phyloP scores from a whole-genome alignment of 2,797 vertebrate genomes.

The Kryptolebias ocellatus region DNA sequence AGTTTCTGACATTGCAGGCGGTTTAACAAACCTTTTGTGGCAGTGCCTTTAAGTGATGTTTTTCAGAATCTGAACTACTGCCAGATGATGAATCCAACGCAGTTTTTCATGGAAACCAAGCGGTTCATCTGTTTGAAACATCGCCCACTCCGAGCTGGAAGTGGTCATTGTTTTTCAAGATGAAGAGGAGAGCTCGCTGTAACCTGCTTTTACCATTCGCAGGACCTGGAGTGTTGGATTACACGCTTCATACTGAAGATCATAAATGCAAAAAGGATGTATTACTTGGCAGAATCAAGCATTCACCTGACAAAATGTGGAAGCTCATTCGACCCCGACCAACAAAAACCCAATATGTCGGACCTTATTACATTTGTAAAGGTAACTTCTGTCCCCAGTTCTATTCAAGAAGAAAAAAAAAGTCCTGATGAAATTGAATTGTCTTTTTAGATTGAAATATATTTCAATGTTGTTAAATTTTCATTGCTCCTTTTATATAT shows the following conservation, averaged over 20 bases:
- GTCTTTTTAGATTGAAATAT: too few relatives aligned
- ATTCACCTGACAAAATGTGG: constrained; percentile 87
- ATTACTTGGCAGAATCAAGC: constrained; percentile 91
- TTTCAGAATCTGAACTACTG: background rate
- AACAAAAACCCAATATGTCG: constrained; percentile 95
- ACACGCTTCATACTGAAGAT: constrained; percentile 85
- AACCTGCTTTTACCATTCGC: constrained; percentile 4
- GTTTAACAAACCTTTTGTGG: background rate
- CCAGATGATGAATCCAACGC: background rate
- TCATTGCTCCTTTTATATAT: background rate
- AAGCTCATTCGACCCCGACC: constrained; percentile 95
- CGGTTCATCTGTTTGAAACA: too few relatives aligned
- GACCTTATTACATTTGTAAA: constrained; percentile 99
- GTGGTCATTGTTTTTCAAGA: background rate
- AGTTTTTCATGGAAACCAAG: background rate
- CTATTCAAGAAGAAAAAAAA: background rate
- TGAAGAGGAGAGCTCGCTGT: background rate
- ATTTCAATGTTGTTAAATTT: background rate
- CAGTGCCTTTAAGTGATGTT: background rate
- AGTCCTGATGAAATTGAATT: too few relatives aligned
- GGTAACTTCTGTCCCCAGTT: constrained; percentile 74
- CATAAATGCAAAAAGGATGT: constrained; percentile 98
- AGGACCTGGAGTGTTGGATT: constrained; percentile 92
- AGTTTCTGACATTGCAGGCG: too few relatives aligned
- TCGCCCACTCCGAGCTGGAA: background rate